Base-by-base conservation (phyloP, 2,113 vertebrate species). In the Chloropsis hardwickii region DNA sequence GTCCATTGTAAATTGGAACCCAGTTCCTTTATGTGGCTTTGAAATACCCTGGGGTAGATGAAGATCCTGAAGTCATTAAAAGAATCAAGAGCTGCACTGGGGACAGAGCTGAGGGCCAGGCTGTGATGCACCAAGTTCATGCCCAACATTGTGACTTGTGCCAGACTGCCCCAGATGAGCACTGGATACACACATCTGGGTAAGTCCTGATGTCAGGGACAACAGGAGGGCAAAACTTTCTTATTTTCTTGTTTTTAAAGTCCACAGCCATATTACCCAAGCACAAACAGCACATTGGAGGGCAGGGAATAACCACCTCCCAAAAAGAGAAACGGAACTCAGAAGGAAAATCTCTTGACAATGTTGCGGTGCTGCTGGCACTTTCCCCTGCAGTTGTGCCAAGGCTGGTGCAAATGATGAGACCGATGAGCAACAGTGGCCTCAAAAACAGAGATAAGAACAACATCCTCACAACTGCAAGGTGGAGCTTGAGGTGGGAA, bases 91-190 rank as follows among this genome's bases (percentile, higher is more conserved):
- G 25, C 22, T 57, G 53, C 84, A 24, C 33, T 64, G 44, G 13
- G 2, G 6, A 29, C 21, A 54, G 62, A 88, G 35, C n/a, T 44
- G 12, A 3, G 33, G 18, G 15, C 31, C 61, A 28, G 29, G 28
- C 57, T 82, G 20, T 16, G 14, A 54, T 57, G 33, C 21, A 58
- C n/a, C 0, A 5, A 39, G 12, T 29, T 71, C 1, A 4, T 50
- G 27, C 20, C 24, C 37, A 71, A 5, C 27, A 76, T 27, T 0
- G 0, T 84, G 35, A 42, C 21, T 56, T 6, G 12, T 71, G 48
- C 33, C 60, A 56, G 31, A 18, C 18, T 58, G 27, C 22, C 29
- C 12, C 29, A 11, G 8, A 8, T 20, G 24, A 78, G 19, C 40
- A 23, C 33, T 5, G 7, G 15, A 9, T 21, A 24, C 12, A 44